These are phyloP conservation scores for Drosophila triauraria DNA, from an alignment of 1,140 invertebrate species.

Conservation along the genomic window DNA sequence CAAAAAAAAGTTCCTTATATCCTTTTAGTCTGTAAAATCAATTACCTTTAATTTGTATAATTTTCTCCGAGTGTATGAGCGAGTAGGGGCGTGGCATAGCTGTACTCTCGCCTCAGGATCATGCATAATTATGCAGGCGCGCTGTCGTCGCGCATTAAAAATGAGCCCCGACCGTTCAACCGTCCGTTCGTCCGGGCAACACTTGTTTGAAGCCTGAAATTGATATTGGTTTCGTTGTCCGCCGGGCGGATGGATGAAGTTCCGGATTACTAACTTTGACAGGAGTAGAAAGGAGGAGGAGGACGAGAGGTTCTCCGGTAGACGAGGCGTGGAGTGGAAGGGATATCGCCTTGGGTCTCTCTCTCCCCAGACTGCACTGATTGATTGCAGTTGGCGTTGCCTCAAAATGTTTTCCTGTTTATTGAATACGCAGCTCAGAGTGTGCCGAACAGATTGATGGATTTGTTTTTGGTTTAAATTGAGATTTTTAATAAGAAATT, in stretches of 20 bases:
- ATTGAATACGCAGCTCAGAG: slow-evolving; percentile 13
- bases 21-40: too few species aligned
- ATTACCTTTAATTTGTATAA: neutral
- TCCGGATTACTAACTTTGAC: slow-evolving; percentile 31
- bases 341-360: slow-evolving; percentile 4
- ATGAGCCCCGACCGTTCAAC: slow-evolving; percentile 44
- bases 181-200: slow-evolving; percentile 37
- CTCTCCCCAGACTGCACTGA: slow-evolving; percentile 15
- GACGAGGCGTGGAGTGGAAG: slow-evolving; percentile 1
- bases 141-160: slow-evolving; percentile 79
- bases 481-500: neutral
- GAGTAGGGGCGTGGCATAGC: slow-evolving; percentile 14
- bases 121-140: slow-evolving; percentile 78
- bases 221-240: slow-evolving; percentile 64
- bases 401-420: slow-evolving; percentile 11
- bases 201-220: slow-evolving; percentile 69
- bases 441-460: neutral
- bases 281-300: neutral
- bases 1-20: too few species aligned
- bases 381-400: slow-evolving; percentile 25
- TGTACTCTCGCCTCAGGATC: slow-evolving; percentile 51
- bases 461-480: neutral
- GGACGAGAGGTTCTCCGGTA: neutral
- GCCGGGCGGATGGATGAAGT: slow-evolving; percentile 20
- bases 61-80: neutral